phyloP scores from a whole-genome alignment of 2,797 vertebrate species.

The Pyrocephalus nanus region DNA sequence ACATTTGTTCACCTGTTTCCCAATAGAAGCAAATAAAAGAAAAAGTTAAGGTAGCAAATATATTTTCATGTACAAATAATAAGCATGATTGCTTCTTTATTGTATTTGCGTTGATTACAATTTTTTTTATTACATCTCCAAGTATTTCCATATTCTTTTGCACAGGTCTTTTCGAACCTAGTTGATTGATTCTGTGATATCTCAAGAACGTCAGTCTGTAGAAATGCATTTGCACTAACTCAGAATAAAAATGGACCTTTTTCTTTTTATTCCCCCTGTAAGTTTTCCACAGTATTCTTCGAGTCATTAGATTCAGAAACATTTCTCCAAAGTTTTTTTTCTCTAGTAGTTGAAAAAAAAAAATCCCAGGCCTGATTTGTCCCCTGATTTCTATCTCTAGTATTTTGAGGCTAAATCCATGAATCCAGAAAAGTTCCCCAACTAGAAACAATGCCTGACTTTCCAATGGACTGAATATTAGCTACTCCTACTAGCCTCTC shows the following conservation, averaged over 20 bases:
- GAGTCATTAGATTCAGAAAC: not conserved
- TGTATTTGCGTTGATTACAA: not conserved
- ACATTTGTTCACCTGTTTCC: not conserved
- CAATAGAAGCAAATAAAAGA: not conserved
- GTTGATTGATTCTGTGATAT: not conserved
- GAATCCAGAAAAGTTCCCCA: not conserved
- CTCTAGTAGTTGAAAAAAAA: not conserved
- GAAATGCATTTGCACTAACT: not conserved
- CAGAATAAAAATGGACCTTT: not conserved
- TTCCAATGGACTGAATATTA: not conserved
- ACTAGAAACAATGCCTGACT: not conserved
- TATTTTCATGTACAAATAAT: not conserved
- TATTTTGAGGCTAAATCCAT: not conserved
- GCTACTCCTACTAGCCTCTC: not conserved
- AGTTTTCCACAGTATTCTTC: not conserved
- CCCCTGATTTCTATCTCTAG: not conserved
- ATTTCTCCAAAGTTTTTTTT: not conserved
- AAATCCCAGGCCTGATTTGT: not conserved
- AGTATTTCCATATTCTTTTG: not conserved
- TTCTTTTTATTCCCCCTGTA: not conserved
- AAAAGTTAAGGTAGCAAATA: not conserved
- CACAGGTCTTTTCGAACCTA: no score
- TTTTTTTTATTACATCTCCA: not conserved
- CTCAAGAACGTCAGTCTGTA: not conserved
- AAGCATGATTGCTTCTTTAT: not conserved